Conservation (phyloP, 2,888 invertebrate genomes). For the Andrena marginata region DNA sequence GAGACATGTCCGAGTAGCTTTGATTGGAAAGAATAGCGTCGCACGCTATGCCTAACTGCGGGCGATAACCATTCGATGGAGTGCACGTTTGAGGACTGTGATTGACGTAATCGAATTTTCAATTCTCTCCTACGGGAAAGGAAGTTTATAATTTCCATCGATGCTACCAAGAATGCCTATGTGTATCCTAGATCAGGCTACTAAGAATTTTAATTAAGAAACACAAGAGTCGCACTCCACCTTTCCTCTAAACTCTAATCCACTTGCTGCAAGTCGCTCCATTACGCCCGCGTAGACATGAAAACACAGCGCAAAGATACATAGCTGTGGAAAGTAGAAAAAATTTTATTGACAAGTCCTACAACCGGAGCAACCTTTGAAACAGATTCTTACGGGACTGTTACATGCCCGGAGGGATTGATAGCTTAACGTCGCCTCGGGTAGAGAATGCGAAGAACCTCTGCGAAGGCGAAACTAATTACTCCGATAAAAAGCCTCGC, state of each 20-base stretch:
- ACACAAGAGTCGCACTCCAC: not conserved
- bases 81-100: no score
- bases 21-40: no score
- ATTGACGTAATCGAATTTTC: no score
- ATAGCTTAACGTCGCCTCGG: slow-evolving; percentile 29
- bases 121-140: not conserved
- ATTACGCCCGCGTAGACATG: not conserved
- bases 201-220: not conserved
- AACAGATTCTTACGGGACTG: slow-evolving; percentile 24
- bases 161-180: not conserved
- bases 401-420: slow-evolving; percentile 31
- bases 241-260: not conserved
- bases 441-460: slow-evolving; percentile 51
- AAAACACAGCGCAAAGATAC: not conserved
- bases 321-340: not conserved
- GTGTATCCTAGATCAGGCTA: not conserved
- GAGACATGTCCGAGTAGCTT: no score
- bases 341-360: not conserved
- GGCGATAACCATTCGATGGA: not conserved
- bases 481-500: slow-evolving; percentile 17
- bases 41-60: not conserved
- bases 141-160: not conserved
- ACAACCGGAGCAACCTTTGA: slow-evolving; percentile 1
- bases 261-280: not conserved
- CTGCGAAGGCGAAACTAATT: slow-evolving; percentile 56